Conservation (phyloP, 2,113 vertebrate genomes). For the Sander lucioperca region DNA sequence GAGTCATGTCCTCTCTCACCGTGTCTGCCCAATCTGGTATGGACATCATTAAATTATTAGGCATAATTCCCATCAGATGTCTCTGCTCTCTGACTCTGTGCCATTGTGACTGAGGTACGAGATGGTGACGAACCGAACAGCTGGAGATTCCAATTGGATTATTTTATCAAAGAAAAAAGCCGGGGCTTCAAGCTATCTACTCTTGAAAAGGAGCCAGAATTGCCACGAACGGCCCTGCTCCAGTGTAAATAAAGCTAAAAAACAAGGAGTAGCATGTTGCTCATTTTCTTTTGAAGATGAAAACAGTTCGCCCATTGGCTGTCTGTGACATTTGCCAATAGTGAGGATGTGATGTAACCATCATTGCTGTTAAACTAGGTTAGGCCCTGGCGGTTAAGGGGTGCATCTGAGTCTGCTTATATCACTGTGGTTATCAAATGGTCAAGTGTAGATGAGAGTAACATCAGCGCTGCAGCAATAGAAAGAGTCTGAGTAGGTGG, state of each 20-base stretch:
- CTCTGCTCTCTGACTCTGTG: not conserved
- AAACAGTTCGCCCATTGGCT: constrained; percentile 45
- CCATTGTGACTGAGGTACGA: not conserved
- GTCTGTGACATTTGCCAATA: constrained; percentile 64
- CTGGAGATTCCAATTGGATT: not conserved
- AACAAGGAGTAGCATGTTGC: not conserved
- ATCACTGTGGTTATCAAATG: constrained; percentile 40
- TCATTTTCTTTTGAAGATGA: not conserved
- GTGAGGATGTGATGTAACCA: constrained; percentile 60
- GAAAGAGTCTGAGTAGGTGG: not conserved
- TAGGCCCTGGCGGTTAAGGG: constrained; percentile 27
- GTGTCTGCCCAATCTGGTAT: not conserved
- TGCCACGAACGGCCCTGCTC: too few species aligned
- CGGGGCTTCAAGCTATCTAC: not conserved
- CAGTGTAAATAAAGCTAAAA: constrained; percentile 3
- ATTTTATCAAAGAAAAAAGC: constrained; percentile 16
- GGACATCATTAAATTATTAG: not conserved
- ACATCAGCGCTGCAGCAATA: not conserved
- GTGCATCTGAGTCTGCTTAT: constrained; percentile 25
- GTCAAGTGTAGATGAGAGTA: constrained; percentile 13
- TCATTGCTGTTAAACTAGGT: constrained; percentile 60
- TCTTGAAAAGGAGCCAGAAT: not conserved
- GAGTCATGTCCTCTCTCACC: constrained; percentile 10
- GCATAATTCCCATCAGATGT: not conserved
- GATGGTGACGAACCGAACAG: not conserved